Percentiles rank a stretch among this genome's conserved stretches.
These are phyloP conservation scores for Branchellion lobata DNA, from an alignment of 2,888 invertebrate species.

Conservation along the genomic window DNA sequence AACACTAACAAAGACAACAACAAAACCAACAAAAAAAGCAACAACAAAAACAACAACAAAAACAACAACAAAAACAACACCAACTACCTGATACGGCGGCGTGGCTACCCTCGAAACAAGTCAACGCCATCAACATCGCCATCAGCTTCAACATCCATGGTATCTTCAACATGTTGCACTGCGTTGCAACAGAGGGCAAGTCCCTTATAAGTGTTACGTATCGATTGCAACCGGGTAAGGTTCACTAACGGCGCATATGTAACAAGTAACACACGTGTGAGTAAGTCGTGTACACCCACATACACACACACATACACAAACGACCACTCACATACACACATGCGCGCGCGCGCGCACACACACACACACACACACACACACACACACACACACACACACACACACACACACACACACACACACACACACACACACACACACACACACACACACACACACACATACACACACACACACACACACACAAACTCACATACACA, in stretches of 20 bases:
- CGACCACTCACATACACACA: constrained; percentile 17
- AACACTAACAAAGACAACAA: too few relatives aligned
- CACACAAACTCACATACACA: background rate
- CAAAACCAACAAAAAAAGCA: too few relatives aligned
- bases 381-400: constrained; percentile 17
- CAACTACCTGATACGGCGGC: background rate
- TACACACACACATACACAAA: constrained; percentile 26
- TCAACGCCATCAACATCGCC: background rate
- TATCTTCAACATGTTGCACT: too few relatives aligned
- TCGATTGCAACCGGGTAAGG: too few relatives aligned
- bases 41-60: too few relatives aligned
- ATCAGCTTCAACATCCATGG: too few relatives aligned
- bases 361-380: constrained; percentile 25
- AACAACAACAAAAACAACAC: too few relatives aligned
- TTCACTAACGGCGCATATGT: background rate
- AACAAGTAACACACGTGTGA: too few relatives aligned
- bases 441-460: constrained; percentile 17
- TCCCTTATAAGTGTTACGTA: too few relatives aligned
- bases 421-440: constrained; percentile 24
- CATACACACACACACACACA: background rate
- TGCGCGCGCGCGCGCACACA: background rate
- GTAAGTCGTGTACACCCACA: too few relatives aligned
- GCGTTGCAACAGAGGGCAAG: too few relatives aligned
- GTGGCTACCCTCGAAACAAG: background rate
- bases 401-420: background rate